Percentiles rank a stretch among this genome's conserved stretches.
Conservation (phyloP, 2,797 vertebrate genomes). For the Lithobates pipiens region DNA sequence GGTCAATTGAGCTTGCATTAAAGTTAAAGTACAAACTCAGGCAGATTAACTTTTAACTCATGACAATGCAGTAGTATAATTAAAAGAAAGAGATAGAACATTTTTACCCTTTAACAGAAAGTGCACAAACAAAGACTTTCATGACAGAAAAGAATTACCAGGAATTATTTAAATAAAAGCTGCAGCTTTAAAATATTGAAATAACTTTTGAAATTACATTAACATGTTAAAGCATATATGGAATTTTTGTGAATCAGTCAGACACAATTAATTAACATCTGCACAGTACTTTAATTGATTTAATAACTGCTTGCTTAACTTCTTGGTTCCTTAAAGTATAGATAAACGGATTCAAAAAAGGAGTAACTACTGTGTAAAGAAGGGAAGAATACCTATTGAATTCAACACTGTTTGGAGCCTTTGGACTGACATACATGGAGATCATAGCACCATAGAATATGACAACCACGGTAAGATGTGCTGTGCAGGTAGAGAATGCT, state of each 20-base stretch:
- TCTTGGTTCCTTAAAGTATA: conserved; percentile 60
- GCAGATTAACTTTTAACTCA: too few relatives aligned
- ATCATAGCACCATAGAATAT: conserved; percentile 60
- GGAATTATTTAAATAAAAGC: too few relatives aligned
- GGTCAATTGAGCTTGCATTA: too few relatives aligned
- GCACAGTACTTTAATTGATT: not conserved
- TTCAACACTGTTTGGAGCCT: conserved; percentile 30
- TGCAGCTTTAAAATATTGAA: too few relatives aligned
- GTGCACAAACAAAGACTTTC: too few relatives aligned
- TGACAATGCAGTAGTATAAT: too few relatives aligned
- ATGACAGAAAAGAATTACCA: too few relatives aligned
- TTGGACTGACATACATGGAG: conserved; percentile 59
- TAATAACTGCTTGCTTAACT: conserved; percentile 11
- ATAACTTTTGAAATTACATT: too few relatives aligned
- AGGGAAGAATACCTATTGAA: conserved; percentile 44
- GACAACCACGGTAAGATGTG: conserved; percentile 62
- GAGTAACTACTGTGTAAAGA: conserved; percentile 62
- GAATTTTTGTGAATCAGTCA: not conserved
- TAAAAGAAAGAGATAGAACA: too few relatives aligned
- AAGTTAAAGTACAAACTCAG: too few relatives aligned
- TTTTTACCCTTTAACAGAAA: too few relatives aligned
- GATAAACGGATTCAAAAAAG: conserved; percentile 62
- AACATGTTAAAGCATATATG: too few relatives aligned
- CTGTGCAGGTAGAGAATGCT: conserved; percentile 51
- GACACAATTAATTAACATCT: not conserved